These are phyloP conservation scores for Manacus vitellinus DNA, from an alignment of 2,113 vertebrate genomes.

Conservation along the genomic window DNA sequence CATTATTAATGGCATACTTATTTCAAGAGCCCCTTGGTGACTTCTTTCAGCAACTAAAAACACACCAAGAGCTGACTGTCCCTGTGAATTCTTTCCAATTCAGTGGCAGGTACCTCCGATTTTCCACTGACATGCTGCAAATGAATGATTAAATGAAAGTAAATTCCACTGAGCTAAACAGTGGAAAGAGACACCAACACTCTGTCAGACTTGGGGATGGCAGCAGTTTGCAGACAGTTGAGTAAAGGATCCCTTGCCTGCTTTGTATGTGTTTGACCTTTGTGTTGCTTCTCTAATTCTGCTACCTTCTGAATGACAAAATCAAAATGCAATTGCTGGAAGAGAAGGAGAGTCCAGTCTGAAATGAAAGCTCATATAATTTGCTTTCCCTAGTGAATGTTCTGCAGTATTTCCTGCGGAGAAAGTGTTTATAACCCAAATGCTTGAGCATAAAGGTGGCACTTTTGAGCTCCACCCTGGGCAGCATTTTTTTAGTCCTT, in stretches of 20 bases:
- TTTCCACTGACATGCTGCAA: slow-evolving; percentile 68
- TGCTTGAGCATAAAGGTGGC: slow-evolving; percentile 4
- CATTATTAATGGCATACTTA: neutral
- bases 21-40: neutral
- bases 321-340: neutral
- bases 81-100: slow-evolving; percentile 64
- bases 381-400: slow-evolving; percentile 15
- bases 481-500: slow-evolving; percentile 28
- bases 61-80: neutral
- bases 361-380: neutral
- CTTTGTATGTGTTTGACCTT: neutral
- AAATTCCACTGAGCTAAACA: slow-evolving; percentile 71
- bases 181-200: slow-evolving; percentile 59
- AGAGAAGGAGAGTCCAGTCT: neutral
- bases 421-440: neutral
- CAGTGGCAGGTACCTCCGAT: slow-evolving; percentile 52
- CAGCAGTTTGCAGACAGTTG: rapidly evolving
- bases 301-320: neutral
- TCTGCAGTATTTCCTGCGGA: slow-evolving; percentile 46
- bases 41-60: slow-evolving; percentile 34
- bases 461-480: slow-evolving; percentile 47
- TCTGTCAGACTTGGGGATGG: neutral
- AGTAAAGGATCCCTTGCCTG: neutral
- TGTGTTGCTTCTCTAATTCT: neutral
- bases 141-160: slow-evolving; percentile 69